These are phyloP conservation scores for Ranitomeya imitator DNA, from an alignment of 2,113 vertebrate genomes.

Conservation along the genomic window DNA sequence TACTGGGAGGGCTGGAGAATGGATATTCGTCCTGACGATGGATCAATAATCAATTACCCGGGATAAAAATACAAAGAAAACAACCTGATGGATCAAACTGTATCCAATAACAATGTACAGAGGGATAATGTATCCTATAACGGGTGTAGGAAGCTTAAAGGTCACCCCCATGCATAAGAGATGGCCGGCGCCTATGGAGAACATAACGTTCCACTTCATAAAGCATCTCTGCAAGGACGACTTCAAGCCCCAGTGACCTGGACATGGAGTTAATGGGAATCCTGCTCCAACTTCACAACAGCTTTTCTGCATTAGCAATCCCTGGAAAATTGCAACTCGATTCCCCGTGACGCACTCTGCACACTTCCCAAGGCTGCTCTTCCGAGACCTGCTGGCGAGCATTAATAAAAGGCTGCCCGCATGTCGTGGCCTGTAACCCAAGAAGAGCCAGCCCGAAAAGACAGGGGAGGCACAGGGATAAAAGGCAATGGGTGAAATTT, in stretches of 20 bases:
- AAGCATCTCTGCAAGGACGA: background rate
- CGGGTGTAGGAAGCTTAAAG: background rate
- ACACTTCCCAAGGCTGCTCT: conserved; percentile 35
- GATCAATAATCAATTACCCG: too few relatives aligned
- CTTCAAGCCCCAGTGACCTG: background rate
- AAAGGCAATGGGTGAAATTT: conserved; percentile 63
- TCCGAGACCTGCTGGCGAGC: conserved; percentile 60
- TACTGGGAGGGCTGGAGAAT: too few relatives aligned
- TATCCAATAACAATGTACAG: too few relatives aligned
- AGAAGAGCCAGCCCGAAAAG: conserved; percentile 60
- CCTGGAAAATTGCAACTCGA: conserved; percentile 47
- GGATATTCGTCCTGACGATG: too few relatives aligned
- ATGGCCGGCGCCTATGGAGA: too few relatives aligned
- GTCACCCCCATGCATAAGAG: background rate
- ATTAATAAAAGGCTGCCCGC: background rate
- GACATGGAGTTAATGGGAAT: conserved; percentile 21
- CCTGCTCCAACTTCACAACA: background rate
- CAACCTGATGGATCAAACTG: too few relatives aligned
- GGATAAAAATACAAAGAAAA: too few relatives aligned
- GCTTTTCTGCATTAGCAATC: conserved; percentile 38
- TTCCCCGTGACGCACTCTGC: conserved; percentile 21
- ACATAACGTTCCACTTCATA: background rate
- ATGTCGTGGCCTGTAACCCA: conserved; percentile 40
- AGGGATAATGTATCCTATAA: too few relatives aligned
- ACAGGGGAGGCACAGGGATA: conserved; percentile 17